Conservation (phyloP, 1,140 invertebrate species). For the Drosophila navojoa region DNA sequence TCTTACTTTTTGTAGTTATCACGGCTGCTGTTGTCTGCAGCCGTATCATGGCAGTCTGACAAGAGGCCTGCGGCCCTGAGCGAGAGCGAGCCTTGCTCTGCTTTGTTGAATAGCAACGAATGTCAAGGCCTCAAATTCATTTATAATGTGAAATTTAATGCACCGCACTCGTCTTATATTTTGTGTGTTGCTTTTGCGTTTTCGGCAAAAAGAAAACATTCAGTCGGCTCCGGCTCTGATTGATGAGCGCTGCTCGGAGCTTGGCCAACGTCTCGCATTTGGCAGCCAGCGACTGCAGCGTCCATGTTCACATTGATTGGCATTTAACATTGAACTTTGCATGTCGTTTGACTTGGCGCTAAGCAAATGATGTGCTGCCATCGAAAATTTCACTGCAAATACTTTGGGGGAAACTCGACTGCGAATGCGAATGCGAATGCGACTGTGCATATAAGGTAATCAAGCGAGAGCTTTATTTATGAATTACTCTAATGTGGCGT, state of each 20-base stretch:
- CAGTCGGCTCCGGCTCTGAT: conserved; percentile 44
- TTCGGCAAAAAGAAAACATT: conserved; percentile 30
- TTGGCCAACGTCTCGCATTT: conserved; percentile 38
- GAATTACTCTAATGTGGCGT: conserved; percentile 32
- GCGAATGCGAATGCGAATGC: too few relatives aligned
- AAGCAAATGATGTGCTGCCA: conserved; percentile 6
- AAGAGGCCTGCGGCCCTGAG: conserved; percentile 15
- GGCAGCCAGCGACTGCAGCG: conserved; percentile 17
- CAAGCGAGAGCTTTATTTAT: conserved; percentile 32
- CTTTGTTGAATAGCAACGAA: conserved; percentile 18
- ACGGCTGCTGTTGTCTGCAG: neutral
- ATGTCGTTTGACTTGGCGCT: conserved; percentile 16
- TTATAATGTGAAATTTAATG: conserved; percentile 58
- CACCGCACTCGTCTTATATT: conserved; percentile 21
- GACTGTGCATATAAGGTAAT: conserved; percentile 25
- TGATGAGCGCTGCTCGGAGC: conserved; percentile 53
- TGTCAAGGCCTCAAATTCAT: conserved; percentile 55
- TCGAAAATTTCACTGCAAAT: conserved; percentile 40
- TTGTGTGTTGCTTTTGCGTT: conserved; percentile 1
- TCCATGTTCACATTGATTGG: conserved; percentile 62
- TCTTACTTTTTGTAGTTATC: neutral
- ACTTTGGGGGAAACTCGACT: conserved; percentile 38
- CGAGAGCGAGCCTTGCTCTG: neutral
- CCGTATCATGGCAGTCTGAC: conserved; percentile 41
- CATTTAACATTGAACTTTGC: conserved; percentile 78